phyloP scores from a whole-genome alignment of 2,888 invertebrate genomes.

The Eilema depressum region DNA sequence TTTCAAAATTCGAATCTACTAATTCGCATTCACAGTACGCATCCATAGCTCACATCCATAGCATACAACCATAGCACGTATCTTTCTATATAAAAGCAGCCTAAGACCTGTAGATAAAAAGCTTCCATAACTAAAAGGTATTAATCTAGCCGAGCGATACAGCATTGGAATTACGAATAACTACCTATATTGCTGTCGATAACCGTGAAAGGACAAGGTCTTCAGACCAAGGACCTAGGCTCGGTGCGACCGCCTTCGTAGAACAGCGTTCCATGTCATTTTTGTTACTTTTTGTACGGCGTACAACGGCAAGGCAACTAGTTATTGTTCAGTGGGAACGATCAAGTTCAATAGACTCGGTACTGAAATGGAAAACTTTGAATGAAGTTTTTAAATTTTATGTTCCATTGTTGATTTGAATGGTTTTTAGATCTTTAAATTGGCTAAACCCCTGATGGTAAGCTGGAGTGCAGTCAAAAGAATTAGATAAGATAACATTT shows the following conservation, averaged over 20 bases:
- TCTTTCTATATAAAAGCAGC: too few species aligned
- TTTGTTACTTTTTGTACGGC: conserved; percentile 30
- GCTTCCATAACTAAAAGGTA: background rate
- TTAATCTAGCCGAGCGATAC: conserved; percentile 13
- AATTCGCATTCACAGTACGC: too few species aligned
- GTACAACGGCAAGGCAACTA: conserved; percentile 5
- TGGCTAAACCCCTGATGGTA: too few species aligned
- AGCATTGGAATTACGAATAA: conserved; percentile 17
- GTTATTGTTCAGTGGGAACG: background rate
- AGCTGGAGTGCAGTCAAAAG: too few species aligned
- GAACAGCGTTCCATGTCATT: conserved; percentile 18
- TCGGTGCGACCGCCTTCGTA: conserved; percentile 21
- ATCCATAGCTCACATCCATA: too few species aligned
- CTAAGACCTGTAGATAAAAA: background rate
- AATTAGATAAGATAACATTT: too few species aligned
- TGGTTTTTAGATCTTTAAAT: too few species aligned
- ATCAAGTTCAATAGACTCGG: conserved; percentile 9
- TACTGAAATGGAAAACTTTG: background rate
- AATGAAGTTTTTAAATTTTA: background rate
- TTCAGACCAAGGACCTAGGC: conserved; percentile 46
- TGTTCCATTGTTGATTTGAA: background rate
- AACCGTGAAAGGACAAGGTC: conserved; percentile 55
- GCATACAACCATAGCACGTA: too few species aligned
- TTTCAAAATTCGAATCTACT: too few species aligned
- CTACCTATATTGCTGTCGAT: conserved; percentile 30